phyloP scores from a whole-genome alignment of 64 coral and sea anemone species.

The Porites australiensis region DNA sequence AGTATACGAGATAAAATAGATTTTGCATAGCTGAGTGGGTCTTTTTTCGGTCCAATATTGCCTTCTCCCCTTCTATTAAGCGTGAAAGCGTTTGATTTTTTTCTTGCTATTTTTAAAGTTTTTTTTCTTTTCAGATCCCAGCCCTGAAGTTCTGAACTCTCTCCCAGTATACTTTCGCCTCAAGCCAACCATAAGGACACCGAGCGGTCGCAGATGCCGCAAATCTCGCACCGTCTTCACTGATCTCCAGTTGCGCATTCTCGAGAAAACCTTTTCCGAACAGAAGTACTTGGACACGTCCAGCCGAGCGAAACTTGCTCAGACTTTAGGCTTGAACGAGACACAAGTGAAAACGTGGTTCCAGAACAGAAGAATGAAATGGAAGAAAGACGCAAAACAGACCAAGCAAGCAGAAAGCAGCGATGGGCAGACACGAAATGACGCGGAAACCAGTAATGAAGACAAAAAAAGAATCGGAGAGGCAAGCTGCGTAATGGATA shows the following conservation, averaged over 20 bases:
- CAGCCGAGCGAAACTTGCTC: constrained; percentile 79
- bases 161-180: constrained; percentile 73
- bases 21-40: no score
- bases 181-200: constrained; percentile 75
- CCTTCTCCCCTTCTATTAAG: background rate
- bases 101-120: background rate
- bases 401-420: constrained; percentile 14
- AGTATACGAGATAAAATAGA: no score
- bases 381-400: constrained; percentile 69
- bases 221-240: constrained; percentile 78
- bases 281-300: constrained; percentile 78
- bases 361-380: constrained; percentile 77
- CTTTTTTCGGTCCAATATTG: no score
- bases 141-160: constrained; percentile 67
- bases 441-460: background rate
- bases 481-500: background rate
- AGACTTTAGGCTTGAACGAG: constrained; percentile 71
- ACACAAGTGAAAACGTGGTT: constrained; percentile 82
- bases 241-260: constrained; percentile 66
- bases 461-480: background rate
- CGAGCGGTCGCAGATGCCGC: constrained; percentile 68
- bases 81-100: background rate
- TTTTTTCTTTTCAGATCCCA: constrained; percentile 54
- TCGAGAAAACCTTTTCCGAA: constrained; percentile 76
- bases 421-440: background rate